Evolutionary conservation across 2,888 invertebrate genomes (phyloP), one percentile per base, ranked within the genome.

Genomic region (Cataglyphis altisquamis): DNA sequence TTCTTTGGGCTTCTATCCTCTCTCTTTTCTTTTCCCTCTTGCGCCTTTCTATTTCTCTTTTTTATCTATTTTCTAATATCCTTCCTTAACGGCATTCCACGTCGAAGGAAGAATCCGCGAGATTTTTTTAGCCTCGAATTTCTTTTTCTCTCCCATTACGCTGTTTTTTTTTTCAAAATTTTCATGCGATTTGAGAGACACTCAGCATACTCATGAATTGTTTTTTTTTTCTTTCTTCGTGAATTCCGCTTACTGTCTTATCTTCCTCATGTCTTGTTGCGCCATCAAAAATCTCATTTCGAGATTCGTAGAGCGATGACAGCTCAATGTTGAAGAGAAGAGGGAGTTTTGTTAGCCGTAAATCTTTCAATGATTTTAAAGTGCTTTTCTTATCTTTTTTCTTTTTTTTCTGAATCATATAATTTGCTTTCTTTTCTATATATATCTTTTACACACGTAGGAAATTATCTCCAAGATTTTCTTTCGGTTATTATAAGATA

Each of bases 1-100:
- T 75, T 52, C 45, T 29, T n/a, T 39, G 66, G 52, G 32, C 66
- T 78, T 75, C 86, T 80, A 39, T 55, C 32, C 10, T 55, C 18
- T 21, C 21, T 66, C n/a, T 18, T 39, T 60, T 36, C 66, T 29
- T 41, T 29, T 66, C 0, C 6, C 12, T 45, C 45, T 25, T 39
- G 15, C 29, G 21, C 21, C 48, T 48, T 87, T 68, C 80, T 36
- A 60, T 55, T 70, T 70, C 21, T 70, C 36, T 70, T 82, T 77
- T 83, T 88, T 89, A 68, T 63, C 86, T 81, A 62, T 70, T 32
- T 45, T 52, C 81, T 52, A 66, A 81, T 72, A 64, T 78, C 52
- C 60, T 75, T 25, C 29, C 15, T 70, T 70, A 60, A 68, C 75
- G 57, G 77, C 77, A 70, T 82, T 83, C 70, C 85, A 66, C 39